phyloP scores from a whole-genome alignment of 2,797 vertebrate species.

The Cyprinella venusta region DNA sequence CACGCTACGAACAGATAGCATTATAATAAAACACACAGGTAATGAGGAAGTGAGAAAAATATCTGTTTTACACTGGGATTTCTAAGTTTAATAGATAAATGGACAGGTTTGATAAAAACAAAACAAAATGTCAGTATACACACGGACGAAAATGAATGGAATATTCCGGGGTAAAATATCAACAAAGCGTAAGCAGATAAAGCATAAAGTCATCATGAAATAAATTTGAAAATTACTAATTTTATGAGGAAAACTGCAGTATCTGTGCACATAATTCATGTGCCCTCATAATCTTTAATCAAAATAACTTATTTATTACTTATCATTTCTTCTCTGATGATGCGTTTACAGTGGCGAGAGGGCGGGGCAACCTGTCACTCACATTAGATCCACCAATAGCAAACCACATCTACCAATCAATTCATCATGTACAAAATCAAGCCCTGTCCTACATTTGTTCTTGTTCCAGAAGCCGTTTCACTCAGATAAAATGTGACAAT shows the following conservation, averaged over 20 bases:
- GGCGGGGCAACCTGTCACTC: background rate
- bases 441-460: background rate
- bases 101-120: slow-evolving; percentile 1
- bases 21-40: slow-evolving; percentile 48
- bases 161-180: background rate
- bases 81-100: background rate
- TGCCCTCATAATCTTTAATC: background rate
- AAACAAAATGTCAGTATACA: slow-evolving; percentile 4
- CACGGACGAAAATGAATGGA: background rate
- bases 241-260: background rate
- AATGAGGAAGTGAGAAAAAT: slow-evolving; percentile 31
- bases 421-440: background rate
- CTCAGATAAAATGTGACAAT: background rate
- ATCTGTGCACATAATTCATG: background rate
- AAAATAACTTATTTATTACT: background rate
- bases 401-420: background rate
- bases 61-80: background rate
- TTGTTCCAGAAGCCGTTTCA: background rate
- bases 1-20: slow-evolving; percentile 60
- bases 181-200: background rate
- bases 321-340: background rate
- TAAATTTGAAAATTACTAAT: background rate
- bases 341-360: background rate
- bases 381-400: background rate
- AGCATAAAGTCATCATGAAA: background rate